phyloP scores from a whole-genome alignment of 2,888 invertebrate genomes.

The Mactromeris polynyma region DNA sequence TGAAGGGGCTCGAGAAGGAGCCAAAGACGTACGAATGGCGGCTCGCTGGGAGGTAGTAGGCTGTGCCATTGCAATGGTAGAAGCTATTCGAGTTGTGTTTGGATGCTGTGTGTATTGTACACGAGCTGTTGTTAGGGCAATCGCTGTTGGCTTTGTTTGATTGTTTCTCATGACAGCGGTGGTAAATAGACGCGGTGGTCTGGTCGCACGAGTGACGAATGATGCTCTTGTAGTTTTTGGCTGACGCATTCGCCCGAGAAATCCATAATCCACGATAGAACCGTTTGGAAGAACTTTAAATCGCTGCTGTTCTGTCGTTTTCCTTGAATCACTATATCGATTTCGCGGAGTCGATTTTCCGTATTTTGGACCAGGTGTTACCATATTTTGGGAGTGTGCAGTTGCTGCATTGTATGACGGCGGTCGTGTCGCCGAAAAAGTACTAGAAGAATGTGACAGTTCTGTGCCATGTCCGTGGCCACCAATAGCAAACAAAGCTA shows the following conservation, averaged over 20 bases:
- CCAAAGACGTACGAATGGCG: not conserved
- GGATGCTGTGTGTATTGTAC: not conserved
- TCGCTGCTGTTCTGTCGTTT: not conserved
- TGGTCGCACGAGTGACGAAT: not conserved
- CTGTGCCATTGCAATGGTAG: not conserved
- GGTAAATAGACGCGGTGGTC: not conserved
- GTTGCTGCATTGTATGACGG: not conserved
- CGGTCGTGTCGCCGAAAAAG: not conserved
- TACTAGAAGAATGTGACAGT: not conserved
- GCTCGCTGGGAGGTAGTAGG: not conserved
- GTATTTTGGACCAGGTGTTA: not conserved
- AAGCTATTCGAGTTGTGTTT: not conserved
- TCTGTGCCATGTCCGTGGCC: conserved; percentile 6
- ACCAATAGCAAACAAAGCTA: conserved; percentile 32
- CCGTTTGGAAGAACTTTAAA: conserved; percentile 53
- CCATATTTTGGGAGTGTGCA: not conserved
- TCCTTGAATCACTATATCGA: not conserved
- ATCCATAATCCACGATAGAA: conserved; percentile 51
- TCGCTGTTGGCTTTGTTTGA: not conserved
- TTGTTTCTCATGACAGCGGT: not conserved
- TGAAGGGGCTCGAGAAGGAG: not conserved
- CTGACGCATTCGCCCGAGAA: not conserved
- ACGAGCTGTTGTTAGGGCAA: not conserved
- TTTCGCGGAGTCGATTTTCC: conserved; percentile 6
- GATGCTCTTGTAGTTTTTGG: not conserved